Conservation (phyloP, 2,888 invertebrate genomes). For the Erebia palarica region DNA sequence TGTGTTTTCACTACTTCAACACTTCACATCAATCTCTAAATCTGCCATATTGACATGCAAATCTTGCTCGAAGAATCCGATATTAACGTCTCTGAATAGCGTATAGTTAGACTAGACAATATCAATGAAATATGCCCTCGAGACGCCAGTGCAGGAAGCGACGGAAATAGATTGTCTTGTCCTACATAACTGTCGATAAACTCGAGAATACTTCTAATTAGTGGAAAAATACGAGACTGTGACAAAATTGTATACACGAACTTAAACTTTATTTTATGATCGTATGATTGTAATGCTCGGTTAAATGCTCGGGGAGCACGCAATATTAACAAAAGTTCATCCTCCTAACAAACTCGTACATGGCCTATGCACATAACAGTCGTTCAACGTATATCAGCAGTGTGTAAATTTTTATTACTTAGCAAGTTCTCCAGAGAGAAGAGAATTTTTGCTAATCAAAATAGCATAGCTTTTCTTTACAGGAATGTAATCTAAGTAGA, state of each 20-base stretch:
- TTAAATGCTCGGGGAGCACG: background rate
- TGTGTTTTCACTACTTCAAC: no score
- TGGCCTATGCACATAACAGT: no score
- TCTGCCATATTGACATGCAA: no score
- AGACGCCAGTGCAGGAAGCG: slow-evolving; percentile 54
- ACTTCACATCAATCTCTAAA: no score
- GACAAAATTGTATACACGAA: background rate
- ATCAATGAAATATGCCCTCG: slow-evolving; percentile 50
- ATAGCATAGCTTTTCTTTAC: background rate
- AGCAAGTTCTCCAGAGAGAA: no score
- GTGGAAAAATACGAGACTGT: slow-evolving; percentile 44
- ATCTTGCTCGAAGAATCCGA: no score
- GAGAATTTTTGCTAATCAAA: no score
- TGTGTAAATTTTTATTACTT: no score
- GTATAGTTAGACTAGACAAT: slow-evolving; percentile 36
- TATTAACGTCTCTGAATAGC: no score
- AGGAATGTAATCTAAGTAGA: background rate
- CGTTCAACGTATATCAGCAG: no score
- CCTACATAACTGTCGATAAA: slow-evolving; percentile 65
- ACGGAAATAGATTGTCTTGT: slow-evolving; percentile 67
- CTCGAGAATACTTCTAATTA: slow-evolving; percentile 57
- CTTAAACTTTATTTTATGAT: background rate
- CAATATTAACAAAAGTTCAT: background rate
- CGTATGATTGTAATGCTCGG: background rate
- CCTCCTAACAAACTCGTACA: background rate